Conservation (phyloP, 2,113 vertebrate species). For the Zapus hudsonius region DNA sequence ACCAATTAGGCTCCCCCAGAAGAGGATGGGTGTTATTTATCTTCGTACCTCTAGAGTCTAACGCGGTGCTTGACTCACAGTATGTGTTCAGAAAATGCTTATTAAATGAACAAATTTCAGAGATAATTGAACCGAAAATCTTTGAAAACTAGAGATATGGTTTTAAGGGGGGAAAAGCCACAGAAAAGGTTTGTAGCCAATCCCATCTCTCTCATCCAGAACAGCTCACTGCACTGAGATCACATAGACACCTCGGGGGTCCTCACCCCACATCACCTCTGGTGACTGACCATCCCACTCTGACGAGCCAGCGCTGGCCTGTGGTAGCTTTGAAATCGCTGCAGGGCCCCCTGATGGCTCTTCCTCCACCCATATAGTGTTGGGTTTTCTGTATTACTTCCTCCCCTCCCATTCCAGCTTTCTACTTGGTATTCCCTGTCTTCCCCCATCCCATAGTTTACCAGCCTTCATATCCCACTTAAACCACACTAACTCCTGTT, state of each 20-base stretch:
- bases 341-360: not conserved
- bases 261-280: not conserved
- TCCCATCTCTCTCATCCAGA: not conserved
- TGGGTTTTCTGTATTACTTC: not conserved
- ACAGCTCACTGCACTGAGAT: no score
- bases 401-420: constrained; percentile 26
- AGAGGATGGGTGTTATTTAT: not conserved
- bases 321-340: not conserved
- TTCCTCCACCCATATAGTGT: rapidly evolving
- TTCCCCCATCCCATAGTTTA: constrained; percentile 40
- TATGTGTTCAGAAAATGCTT: constrained; percentile 1
- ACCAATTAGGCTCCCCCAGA: not conserved
- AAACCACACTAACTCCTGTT: constrained; percentile 48
- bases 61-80: not conserved
- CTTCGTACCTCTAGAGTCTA: not conserved
- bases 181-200: constrained; percentile 19
- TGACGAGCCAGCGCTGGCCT: not conserved
- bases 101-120: constrained; percentile 26
- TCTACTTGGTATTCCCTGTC: not conserved
- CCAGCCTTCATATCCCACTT: constrained; percentile 55
- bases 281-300: not conserved
- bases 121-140: constrained; percentile 28
- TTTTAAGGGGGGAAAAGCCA: constrained; percentile 1
- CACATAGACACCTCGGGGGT: not conserved
- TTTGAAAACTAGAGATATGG: constrained; percentile 10